Conservation (phyloP, 2,113 vertebrate genomes). For the Myrmophylax atrothorax region DNA sequence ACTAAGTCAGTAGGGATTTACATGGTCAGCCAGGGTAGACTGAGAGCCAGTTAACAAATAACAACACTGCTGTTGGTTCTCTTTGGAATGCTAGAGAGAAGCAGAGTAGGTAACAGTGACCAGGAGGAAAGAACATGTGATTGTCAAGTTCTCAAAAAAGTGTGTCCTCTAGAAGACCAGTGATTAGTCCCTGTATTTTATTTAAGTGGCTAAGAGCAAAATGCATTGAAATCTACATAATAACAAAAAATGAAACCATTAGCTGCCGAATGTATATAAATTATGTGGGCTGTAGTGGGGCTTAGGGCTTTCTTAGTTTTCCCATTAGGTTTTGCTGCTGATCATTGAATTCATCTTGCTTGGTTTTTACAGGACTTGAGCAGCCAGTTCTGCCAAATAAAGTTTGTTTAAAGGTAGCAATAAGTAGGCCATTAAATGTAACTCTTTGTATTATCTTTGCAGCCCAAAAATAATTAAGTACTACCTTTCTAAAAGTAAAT, state of each 20-base stretch:
- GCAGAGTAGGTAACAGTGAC: background rate
- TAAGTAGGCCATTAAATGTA: background rate
- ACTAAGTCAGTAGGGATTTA: background rate
- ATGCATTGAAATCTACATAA: background rate
- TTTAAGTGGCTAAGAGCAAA: background rate
- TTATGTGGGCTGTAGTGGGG: background rate
- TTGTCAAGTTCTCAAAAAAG: background rate
- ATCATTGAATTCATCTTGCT: background rate
- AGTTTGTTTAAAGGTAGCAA: background rate
- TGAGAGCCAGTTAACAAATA: background rate
- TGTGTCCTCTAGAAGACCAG: background rate
- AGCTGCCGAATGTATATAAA: background rate
- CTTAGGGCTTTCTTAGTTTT: background rate
- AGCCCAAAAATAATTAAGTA: background rate
- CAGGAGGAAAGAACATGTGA: background rate
- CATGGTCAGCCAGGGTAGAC: accelerated
- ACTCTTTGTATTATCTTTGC: background rate
- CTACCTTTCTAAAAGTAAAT: background rate
- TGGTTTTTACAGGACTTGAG: background rate
- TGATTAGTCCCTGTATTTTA: background rate
- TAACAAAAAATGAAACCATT: background rate
- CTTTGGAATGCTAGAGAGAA: background rate
- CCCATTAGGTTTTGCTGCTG: slow-evolving; percentile 5
- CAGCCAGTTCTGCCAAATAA: background rate
- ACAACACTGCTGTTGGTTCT: background rate